phyloP scores from a whole-genome alignment of 2,888 invertebrate species.

The Trissolcus japonicus region DNA sequence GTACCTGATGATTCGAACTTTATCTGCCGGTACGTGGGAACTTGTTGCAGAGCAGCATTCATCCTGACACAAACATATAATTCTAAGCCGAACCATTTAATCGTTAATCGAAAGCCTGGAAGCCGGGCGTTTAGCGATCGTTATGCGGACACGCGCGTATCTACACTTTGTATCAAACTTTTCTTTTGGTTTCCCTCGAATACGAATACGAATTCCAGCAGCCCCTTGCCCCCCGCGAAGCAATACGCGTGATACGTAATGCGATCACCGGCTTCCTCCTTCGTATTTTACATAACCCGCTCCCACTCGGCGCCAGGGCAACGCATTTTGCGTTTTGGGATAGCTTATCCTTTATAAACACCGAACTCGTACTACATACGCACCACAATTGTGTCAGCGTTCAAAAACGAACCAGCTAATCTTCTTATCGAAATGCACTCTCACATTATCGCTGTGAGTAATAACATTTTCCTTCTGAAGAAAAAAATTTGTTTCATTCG shows the following conservation, averaged over 20 bases:
- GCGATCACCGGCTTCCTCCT: conserved; percentile 66
- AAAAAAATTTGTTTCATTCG: neutral
- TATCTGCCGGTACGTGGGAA: neutral
- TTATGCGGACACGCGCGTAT: conserved; percentile 38
- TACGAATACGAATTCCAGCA: conserved; percentile 37
- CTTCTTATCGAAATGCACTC: conserved; percentile 64
- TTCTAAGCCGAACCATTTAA: conserved; percentile 18
- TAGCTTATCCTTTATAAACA: conserved; percentile 74
- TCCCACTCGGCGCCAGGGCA: conserved; percentile 63
- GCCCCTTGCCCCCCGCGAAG: conserved; percentile 31
- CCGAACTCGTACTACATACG: conserved; percentile 66
- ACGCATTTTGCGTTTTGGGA: conserved; percentile 69
- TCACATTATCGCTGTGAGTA: conserved; percentile 71
- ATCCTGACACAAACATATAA: conserved; percentile 10
- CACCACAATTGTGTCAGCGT: conserved; percentile 70
- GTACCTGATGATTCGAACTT: too few relatives aligned
- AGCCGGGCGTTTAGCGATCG: conserved; percentile 14
- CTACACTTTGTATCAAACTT: conserved; percentile 39
- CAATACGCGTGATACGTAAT: conserved; percentile 62
- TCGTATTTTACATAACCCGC: conserved; percentile 68
- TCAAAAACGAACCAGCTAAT: conserved; percentile 62
- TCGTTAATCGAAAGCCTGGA: conserved; percentile 36
- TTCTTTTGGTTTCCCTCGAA: conserved; percentile 53
- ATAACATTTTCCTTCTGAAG: conserved; percentile 16
- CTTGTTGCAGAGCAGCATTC: neutral